Evolutionary conservation across 2,888 invertebrate species (phyloP), one percentile per base, ranked within the genome.

Genomic region (Drosophila mimetica): DNA sequence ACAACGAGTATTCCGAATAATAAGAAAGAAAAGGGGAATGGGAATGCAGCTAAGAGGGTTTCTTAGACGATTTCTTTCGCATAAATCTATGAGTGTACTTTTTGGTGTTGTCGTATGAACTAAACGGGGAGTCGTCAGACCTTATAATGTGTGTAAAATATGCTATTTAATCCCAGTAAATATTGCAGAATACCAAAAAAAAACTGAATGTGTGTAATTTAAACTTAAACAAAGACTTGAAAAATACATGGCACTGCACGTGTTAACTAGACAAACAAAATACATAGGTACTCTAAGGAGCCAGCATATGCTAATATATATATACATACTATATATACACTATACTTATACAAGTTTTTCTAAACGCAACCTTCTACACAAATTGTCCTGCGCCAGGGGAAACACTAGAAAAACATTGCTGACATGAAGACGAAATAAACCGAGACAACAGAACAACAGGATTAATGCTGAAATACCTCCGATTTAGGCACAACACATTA

Each of bases 381-480:
- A 30, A 46, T 44, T 32, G 55, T 57, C 52, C 37, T 14, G 14
- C 18, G 30, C 47, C 50, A 14, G 25, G 11, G 22, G 44, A 61
- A 61, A 50, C 51, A 37, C 51, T 13, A 37, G 44, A 44, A 55
- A 25, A 41, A 48, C 50, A 55, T 67, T 55, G 47, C 55, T 67
- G 57, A 55, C 50, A 66, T 51, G 20, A 44, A 32, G 22, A 28
- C n/a, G n/a, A 66, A 57, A 57, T 28, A 37, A 63, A 63, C 58
- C 54, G 28, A 64, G 58, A 51, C 54, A 58, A 51, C 64, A 58
- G 44, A 73, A 60, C 36, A 67, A 53, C 57, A 60, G 39, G 39
- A 57, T 51, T 67, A 64, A 82, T 82, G 82, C 79, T 82, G 79
- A 80, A 79, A 61, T 74, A 79, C 79, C 79, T 80, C 79, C 82